Conservation (phyloP, 2,113 vertebrate species). For the Galeopterus variegatus region DNA sequence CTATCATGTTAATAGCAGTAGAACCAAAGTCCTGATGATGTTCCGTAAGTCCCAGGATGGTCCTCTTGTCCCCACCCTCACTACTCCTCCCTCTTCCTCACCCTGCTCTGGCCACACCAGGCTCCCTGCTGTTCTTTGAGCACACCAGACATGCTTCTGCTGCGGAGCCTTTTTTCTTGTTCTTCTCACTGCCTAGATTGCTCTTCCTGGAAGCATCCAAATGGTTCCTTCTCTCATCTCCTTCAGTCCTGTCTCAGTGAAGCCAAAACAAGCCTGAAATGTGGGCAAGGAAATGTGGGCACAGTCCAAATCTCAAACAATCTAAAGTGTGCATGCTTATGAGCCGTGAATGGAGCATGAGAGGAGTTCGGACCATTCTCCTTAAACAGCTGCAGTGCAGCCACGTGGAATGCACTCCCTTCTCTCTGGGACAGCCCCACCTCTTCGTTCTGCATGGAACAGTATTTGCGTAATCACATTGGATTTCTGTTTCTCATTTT, state of each 20-base stretch:
- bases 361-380: fast-evolving
- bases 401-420: fast-evolving
- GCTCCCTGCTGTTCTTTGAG: background rate
- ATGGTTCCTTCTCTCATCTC: background rate
- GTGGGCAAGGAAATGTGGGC: background rate
- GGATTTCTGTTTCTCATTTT: background rate
- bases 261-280: background rate
- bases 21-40: background rate
- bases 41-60: fast-evolving
- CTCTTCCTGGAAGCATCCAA: background rate
- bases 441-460: too few species aligned
- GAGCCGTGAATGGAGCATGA: fast-evolving
- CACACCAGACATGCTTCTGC: background rate
- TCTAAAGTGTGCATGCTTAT: fast-evolving
- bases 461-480: background rate
- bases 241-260: background rate
- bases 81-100: fast-evolving
- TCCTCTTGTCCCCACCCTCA: background rate
- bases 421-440: background rate
- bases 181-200: background rate
- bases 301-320: background rate
- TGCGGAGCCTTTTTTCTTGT: background rate
- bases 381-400: fast-evolving
- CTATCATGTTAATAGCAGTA: background rate
- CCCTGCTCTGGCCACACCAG: background rate